Conservation (phyloP, 2,113 vertebrate species). For the Psophia crepitans region DNA sequence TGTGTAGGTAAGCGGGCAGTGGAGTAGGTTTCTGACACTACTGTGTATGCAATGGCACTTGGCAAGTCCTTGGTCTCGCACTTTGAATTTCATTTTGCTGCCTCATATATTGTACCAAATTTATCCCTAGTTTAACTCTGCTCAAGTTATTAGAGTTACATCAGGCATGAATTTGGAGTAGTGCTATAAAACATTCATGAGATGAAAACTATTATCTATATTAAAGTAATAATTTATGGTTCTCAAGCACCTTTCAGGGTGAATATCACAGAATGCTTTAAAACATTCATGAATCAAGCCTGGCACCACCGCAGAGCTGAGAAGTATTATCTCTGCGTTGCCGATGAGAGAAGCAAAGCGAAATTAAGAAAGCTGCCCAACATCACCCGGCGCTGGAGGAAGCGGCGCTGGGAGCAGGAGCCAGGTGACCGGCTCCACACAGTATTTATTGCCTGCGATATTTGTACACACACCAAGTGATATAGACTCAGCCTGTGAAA, state of each 20-base stretch:
- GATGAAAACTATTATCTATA: constrained; percentile 48
- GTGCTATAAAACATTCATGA: constrained; percentile 44
- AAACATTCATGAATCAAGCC: constrained; percentile 34
- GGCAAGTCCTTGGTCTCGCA: background rate
- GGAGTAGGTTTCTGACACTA: background rate
- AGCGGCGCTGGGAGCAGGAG: background rate
- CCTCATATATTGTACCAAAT: background rate
- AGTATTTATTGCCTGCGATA: background rate
- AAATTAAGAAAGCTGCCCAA: background rate
- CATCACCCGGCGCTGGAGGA: background rate
- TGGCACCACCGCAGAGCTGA: background rate
- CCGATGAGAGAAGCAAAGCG: background rate
- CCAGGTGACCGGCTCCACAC: fast-evolving
- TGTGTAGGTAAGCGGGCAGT: background rate
- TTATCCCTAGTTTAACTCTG: background rate
- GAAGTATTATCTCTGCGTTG: background rate
- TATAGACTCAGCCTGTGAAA: background rate
- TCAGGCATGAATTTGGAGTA: constrained; percentile 27
- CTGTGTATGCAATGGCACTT: background rate
- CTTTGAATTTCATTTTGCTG: background rate
- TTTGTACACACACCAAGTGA: fast-evolving
- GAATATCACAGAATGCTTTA: constrained; percentile 9
- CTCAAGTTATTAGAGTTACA: constrained; percentile 28
- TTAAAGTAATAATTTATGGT: constrained; percentile 57
- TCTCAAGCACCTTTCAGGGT: constrained; percentile 27